Conservation (phyloP, 2,113 vertebrate species). For the Tylochromis polylepis region DNA sequence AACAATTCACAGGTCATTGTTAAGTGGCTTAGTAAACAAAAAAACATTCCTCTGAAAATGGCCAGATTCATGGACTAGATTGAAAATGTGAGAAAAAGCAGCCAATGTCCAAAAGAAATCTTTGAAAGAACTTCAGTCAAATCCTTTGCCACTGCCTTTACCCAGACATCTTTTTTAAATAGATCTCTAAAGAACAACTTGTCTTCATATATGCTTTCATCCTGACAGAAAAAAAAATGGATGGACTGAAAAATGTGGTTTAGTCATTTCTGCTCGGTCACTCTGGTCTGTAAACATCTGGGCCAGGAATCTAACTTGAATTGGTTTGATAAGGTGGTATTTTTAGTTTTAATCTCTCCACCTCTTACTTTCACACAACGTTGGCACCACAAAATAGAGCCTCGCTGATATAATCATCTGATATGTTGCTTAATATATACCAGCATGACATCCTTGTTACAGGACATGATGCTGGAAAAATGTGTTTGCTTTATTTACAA, state of each 20-base stretch:
- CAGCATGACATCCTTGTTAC: neutral
- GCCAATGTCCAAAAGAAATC: neutral
- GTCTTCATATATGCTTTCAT: neutral
- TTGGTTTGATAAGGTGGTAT: constrained; percentile 35
- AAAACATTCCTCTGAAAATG: neutral
- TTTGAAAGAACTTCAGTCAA: neutral
- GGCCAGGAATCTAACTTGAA: neutral
- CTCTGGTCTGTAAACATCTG: neutral
- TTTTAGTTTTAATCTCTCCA: constrained; percentile 4
- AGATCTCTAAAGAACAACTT: neutral
- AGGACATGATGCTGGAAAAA: neutral
- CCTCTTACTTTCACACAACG: neutral
- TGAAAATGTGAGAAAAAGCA: neutral
- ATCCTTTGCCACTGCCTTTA: neutral
- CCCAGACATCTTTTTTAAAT: neutral
- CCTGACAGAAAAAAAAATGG: neutral
- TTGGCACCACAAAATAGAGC: neutral
- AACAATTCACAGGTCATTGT: neutral
- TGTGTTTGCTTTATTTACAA: neutral
- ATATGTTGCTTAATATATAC: neutral
- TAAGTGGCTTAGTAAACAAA: neutral
- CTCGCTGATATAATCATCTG: neutral
- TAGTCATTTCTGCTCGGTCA: neutral
- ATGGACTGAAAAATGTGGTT: neutral
- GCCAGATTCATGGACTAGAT: neutral